Evolutionary conservation across 2,797 vertebrate genomes (phyloP).

Genomic region (Eulemur mongoz): DNA sequence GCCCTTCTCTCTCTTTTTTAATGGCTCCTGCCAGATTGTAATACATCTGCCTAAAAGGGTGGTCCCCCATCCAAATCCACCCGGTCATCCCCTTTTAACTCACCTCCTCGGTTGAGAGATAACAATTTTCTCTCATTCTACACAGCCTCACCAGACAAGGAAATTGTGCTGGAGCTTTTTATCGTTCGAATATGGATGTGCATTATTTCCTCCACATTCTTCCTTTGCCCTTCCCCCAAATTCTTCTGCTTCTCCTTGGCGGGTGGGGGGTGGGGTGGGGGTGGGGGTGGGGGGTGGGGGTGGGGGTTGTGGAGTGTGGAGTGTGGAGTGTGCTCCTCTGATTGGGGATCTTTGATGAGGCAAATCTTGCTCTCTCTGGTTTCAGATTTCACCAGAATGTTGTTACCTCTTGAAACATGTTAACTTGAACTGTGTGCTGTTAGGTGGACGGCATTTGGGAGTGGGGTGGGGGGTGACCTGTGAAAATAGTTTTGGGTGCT

Average conservation of each 20-base stretch:
- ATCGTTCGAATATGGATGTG: rapidly evolving
- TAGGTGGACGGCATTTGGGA: not conserved
- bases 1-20: not conserved
- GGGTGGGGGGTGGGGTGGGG: no score
- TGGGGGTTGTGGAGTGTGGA: no score
- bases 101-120: not conserved
- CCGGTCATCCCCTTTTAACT: not conserved
- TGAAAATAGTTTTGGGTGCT: not conserved
- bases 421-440: not conserved
- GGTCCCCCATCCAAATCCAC: not conserved
- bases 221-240: not conserved
- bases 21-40: not conserved
- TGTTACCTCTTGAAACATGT: rapidly evolving
- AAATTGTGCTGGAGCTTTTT: not conserved
- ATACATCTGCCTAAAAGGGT: not conserved
- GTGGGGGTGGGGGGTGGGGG: no score
- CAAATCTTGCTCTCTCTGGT: not conserved
- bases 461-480: no score
- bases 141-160: not conserved
- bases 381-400: not conserved
- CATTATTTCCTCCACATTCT: not conserved
- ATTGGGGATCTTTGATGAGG: not conserved
- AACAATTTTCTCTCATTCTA: not conserved
- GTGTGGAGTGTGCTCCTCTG: not conserved
- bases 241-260: not conserved